Evolutionary conservation across 2,113 vertebrate species (phyloP).

Genomic region (Pelecanoides urinatrix): DNA sequence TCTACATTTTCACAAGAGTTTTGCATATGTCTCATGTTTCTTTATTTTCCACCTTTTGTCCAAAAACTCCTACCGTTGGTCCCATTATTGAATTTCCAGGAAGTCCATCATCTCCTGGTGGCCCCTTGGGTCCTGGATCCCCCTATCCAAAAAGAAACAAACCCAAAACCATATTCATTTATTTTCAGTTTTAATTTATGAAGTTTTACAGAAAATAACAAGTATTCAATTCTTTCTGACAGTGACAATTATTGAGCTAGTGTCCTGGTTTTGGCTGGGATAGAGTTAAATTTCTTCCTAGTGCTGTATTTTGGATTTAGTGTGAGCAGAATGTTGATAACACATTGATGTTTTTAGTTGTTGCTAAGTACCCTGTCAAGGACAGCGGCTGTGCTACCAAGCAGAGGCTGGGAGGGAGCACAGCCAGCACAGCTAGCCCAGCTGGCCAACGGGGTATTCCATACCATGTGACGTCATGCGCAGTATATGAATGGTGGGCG

Average conservation of each 20-base stretch:
- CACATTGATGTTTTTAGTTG: no score
- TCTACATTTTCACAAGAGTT: neutral
- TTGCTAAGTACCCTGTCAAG: no score
- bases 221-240: neutral
- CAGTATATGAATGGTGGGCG: no score
- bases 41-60: neutral
- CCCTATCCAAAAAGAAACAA: conserved; percentile 50
- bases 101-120: conserved; percentile 55
- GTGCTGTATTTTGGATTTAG: no score
- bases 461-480: no score
- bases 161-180: neutral
- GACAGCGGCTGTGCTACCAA: no score
- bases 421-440: no score
- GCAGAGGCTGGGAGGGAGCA: no score
- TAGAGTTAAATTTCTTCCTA: no score
- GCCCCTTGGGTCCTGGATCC: conserved; percentile 58
- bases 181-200: neutral
- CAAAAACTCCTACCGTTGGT: conserved; percentile 54
- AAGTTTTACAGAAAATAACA: neutral
- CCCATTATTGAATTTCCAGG: conserved; percentile 70
- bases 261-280: no score
- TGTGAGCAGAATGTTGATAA: no score
- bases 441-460: no score
- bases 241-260: neutral
- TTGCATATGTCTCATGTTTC: neutral